These are phyloP conservation scores for Nesoenas mayeri DNA, from an alignment of 2,113 vertebrate genomes.

Conservation along the genomic window DNA sequence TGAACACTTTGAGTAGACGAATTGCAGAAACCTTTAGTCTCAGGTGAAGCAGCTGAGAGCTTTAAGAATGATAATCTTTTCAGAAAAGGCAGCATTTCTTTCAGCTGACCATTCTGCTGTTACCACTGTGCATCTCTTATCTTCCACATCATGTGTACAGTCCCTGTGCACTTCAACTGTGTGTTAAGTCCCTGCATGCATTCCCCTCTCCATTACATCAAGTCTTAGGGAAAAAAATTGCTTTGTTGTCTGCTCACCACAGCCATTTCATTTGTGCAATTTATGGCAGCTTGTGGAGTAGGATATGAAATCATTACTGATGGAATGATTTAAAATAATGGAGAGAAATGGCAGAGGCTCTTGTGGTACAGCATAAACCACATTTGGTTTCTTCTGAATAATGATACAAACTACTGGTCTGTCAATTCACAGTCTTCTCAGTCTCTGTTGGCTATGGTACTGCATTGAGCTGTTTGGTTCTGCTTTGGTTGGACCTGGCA, in stretches of 20 bases:
- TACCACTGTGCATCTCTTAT: not conserved
- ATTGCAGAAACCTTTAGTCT: not conserved
- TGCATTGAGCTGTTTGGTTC: not conserved
- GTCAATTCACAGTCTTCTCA: not conserved
- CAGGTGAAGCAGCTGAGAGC: not conserved
- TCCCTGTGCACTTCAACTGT: not conserved
- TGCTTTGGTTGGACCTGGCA: not conserved
- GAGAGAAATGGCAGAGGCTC: not conserved
- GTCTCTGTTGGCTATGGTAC: not conserved
- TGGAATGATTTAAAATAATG: not conserved
- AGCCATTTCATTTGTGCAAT: not conserved
- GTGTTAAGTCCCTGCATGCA: not conserved
- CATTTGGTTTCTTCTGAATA: not conserved
- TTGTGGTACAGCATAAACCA: not conserved
- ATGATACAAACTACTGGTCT: not conserved
- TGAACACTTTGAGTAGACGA: not conserved
- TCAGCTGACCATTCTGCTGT: not conserved
- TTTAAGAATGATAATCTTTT: not conserved
- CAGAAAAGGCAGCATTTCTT: not conserved
- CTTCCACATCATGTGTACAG: not conserved
- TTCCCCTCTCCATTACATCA: not conserved
- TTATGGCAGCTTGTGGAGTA: not conserved
- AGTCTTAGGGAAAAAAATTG: not conserved
- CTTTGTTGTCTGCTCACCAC: not conserved
- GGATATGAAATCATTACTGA: not conserved